Base-by-base conservation (phyloP, 2,888 invertebrate genomes). In the Lithophane leautieri region DNA sequence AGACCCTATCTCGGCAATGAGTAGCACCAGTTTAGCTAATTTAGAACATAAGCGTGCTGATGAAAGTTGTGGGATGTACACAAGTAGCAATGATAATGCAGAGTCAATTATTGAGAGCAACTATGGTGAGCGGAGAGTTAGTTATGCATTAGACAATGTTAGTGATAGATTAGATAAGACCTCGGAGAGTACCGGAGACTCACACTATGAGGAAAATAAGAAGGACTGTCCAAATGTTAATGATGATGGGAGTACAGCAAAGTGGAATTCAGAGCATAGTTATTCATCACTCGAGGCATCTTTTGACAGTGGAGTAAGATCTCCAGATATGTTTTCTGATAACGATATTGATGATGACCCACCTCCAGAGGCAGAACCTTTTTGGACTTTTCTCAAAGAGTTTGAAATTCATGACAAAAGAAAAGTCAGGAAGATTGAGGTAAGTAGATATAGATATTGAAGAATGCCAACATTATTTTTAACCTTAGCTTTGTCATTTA, bases 271-370 rank as follows among this genome's bases (percentile, higher is more conserved):
- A 7, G 96, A 96, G 54, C 94, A 94, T 25, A 96, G 95, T 81
- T 94, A 92, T 76, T 96, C 96, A 3, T 96, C 96, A 19, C 89
- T 95, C 2, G 96, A 96, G 78, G 94, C 94, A 19, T 96, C 96
- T 2, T 96, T 95, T 93, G 96, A 96, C 87, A 96, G 96, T 88
- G 96, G 96, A 83, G 93, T 96, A 60, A 89, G 96, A 65, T 97
- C 97, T 71, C 98, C 98, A 0, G 97, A 98, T 89, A 94, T 98
- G 90, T 98, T 98, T 91, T 97, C 97, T 78, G 97, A 97, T 78
- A 97, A 97, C 62, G 97, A 97, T 71, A 96, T 95, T 63, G 94
- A 89, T 47, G 86, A 92, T 4, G 93, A 62, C 9, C 16, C 11
- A 11, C 58, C 93, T 12, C 86, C 84, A 0, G 93, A 91, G 34